Evolutionary conservation across 1,140 invertebrate species (phyloP).

Genomic region (Coelopa frigida): DNA sequence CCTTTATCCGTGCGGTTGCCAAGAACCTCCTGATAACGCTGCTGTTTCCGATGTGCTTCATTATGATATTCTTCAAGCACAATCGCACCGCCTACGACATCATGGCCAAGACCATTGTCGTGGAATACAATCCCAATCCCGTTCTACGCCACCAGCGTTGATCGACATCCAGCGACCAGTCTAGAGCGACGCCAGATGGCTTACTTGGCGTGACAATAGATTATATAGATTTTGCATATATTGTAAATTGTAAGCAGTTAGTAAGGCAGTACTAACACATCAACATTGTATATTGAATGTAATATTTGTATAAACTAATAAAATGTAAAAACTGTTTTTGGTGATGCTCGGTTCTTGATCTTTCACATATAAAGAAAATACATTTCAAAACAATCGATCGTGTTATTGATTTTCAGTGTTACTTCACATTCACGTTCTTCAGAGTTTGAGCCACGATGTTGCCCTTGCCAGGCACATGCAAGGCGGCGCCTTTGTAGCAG

Average conservation of each 20-base stretch:
- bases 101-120: conserved; percentile 74
- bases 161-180: too few species aligned
- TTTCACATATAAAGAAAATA: not conserved
- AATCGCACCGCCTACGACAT: conserved; percentile 81
- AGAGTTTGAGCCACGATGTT: conserved; percentile 59
- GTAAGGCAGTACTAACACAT: not conserved
- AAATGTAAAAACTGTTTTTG: not conserved
- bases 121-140: conserved; percentile 56
- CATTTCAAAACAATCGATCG: too few species aligned
- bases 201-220: too few species aligned
- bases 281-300: not conserved
- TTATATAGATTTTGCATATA: not conserved
- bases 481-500: conserved; percentile 65
- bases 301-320: too few species aligned
- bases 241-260: conserved; percentile 1
- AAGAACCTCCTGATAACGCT: conserved; percentile 81
- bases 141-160: conserved; percentile 12
- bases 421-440: conserved; percentile 61
- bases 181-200: too few species aligned
- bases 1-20: conserved; percentile 65
- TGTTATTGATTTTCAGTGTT: conserved; percentile 19
- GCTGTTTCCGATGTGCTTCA: conserved; percentile 74
- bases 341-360: not conserved
- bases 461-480: conserved; percentile 69
- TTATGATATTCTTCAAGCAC: conserved; percentile 66